A percentile compares a stretch with the other conserved stretches of the same genome.
phyloP scores from a whole-genome alignment of 2,888 invertebrate genomes.

The Ypsolopha sequella region DNA sequence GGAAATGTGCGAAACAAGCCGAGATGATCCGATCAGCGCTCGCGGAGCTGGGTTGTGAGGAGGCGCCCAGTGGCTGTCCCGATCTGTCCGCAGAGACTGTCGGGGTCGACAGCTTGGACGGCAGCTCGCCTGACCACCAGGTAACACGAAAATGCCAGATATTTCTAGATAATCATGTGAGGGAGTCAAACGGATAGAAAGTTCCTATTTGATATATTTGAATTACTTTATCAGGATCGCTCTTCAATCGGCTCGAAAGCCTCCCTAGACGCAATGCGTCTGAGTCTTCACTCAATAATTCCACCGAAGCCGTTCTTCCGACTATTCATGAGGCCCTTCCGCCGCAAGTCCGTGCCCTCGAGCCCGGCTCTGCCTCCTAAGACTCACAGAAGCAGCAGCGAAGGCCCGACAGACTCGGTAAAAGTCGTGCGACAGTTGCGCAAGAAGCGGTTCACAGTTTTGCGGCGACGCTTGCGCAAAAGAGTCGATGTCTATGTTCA shows the following conservation, averaged over 20 bases:
- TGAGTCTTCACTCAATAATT: conserved; percentile 67
- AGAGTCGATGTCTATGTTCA: conserved; percentile 61
- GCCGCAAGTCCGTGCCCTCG: conserved; percentile 76
- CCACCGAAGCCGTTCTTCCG: conserved; percentile 73
- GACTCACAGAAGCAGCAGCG: conserved; percentile 60
- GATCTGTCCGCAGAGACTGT: conserved; percentile 85
- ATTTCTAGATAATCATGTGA: background rate
- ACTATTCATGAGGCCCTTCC: conserved; percentile 76
- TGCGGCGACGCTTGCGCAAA: conserved; percentile 51
- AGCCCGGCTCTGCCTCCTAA: conserved; percentile 74
- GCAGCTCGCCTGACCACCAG: conserved; percentile 75
- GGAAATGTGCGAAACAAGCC: conserved; percentile 84
- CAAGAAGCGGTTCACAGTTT: conserved; percentile 39
- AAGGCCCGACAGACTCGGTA: conserved; percentile 62
- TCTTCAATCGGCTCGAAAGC: conserved; percentile 66
- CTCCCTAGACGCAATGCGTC: conserved; percentile 61
- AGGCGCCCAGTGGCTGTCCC: conserved; percentile 86
- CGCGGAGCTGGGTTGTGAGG: conserved; percentile 89
- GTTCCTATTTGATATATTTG: background rate
- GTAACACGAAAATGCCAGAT: conserved; percentile 37
- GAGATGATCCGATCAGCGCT: conserved; percentile 89
- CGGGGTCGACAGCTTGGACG: conserved; percentile 73
- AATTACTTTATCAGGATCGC: conserved; percentile 44
- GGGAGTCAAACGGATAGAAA: background rate
- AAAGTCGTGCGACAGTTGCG: conserved; percentile 39